phyloP scores from a whole-genome alignment of 2,113 vertebrate species.

The Megaptera novaeangliae region DNA sequence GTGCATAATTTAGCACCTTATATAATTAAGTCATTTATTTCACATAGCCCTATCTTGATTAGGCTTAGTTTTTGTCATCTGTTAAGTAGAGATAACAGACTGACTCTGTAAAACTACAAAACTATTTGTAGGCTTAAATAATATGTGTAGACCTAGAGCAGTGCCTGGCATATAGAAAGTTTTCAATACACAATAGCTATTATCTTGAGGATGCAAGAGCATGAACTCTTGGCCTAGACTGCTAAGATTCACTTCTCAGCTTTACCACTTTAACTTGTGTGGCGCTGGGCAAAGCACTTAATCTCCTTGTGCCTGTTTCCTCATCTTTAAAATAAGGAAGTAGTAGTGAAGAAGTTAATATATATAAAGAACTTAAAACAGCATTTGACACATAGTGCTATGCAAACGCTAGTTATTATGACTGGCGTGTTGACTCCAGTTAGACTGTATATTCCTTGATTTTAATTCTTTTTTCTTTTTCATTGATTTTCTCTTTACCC shows the following conservation, averaged over 20 bases:
- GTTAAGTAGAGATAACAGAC: background rate
- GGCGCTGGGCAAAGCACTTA: background rate
- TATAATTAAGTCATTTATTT: background rate
- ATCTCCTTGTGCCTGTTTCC: background rate
- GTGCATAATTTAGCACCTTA: background rate
- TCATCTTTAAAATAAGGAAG: background rate
- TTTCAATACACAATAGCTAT: background rate
- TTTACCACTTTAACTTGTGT: background rate
- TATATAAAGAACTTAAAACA: background rate
- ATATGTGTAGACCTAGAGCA: background rate
- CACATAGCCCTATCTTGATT: background rate
- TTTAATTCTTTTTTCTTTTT: background rate
- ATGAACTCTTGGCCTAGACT: background rate
- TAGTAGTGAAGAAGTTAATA: background rate
- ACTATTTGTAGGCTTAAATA: background rate
- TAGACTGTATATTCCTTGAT: background rate
- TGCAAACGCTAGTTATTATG: background rate
- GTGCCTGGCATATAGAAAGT: background rate
- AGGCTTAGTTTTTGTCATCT: background rate
- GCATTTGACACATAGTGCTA: background rate
- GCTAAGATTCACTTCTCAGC: background rate
- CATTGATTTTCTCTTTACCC: background rate
- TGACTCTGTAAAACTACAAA: background rate
- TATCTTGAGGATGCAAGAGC: background rate
- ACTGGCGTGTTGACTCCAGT: background rate